Base-by-base conservation (phyloP, 2,113 vertebrate genomes). In the Furnarius figulus region DNA sequence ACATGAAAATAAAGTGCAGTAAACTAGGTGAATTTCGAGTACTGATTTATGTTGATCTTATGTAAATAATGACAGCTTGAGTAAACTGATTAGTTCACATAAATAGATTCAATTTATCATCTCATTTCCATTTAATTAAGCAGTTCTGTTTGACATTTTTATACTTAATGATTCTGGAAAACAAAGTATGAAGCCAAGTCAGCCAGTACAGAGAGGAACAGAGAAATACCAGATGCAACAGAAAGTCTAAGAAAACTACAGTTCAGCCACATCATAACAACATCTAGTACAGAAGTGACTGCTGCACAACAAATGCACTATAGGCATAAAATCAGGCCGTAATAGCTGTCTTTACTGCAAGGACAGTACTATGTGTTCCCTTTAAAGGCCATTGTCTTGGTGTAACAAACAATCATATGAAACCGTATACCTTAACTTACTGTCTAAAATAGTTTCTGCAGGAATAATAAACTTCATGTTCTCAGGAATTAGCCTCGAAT, bases 51-150 rank as follows among this genome's bases (percentile, higher is more conserved):
- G 68, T 62, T 14, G 4, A 80, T 85, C 85, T 85, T 87, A 65
- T 53, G 35, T 52, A 91, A 90, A 44, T 59, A 71, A 85, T 44
- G 14, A 66, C 46, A 53, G 18, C 17, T 25, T 81, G 46, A 70
- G 31, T 79, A 85, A 94, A 72, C 18, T 35, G 58, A 66, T 73
- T 61, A 39, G n/a, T 21, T 76, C 44, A 53, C 20, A 80, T 68
- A 89, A 66, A 63, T 39, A 58, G 10, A 67, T 9, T n/a, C 6
- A 44, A 49, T 61, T 59, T 93, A 58, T 70, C 18, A 70, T 59
- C n/a, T 87, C 12, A 63, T 87, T 93, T 92, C 25, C 18, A 71
- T 78, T 85, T 94, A 96, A 93, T 71, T 31, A 77, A 73, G 25
- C 11, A 58, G 25, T 74, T 77, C 28, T 68, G 25, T 28, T 28